These are phyloP conservation scores for Pongo pygmaeus DNA, from an alignment of 2,113 vertebrate genomes.

Conservation along the genomic window DNA sequence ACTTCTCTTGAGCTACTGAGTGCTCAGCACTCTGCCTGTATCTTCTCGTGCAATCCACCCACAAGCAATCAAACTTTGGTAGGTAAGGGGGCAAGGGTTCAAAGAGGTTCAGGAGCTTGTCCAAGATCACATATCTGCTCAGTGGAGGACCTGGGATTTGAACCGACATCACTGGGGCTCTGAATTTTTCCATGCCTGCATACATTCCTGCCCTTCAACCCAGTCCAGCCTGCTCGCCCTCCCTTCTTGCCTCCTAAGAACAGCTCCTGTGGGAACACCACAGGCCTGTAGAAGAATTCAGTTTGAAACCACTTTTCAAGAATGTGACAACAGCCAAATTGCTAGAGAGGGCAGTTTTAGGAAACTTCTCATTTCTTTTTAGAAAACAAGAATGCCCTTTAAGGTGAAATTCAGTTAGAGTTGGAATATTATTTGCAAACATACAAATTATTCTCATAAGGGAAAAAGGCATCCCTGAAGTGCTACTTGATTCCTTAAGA, in stretches of 20 bases:
- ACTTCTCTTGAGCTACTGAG: not conserved
- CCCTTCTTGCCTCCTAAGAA: not conserved
- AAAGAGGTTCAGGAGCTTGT: not conserved
- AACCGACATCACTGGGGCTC: not conserved
- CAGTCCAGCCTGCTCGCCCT: not conserved
- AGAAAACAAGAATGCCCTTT: not conserved
- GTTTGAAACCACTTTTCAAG: not conserved
- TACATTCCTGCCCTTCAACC: not conserved
- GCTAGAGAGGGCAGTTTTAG: not conserved
- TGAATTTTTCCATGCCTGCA: not conserved
- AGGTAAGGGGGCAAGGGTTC: not conserved
- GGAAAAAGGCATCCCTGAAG: not conserved
- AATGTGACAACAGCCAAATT: not conserved
- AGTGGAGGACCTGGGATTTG: not conserved
- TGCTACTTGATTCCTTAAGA: not conserved
- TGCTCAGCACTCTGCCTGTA: not conserved
- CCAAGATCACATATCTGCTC: not conserved
- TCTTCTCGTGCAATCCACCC: not conserved
- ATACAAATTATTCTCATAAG: not conserved
- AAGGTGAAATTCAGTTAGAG: not conserved
- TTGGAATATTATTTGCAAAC: not conserved
- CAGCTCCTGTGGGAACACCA: not conserved
- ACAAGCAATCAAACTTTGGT: not conserved
- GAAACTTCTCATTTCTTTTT: not conserved
- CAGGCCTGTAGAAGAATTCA: not conserved